Conservation (phyloP, 2,797 vertebrate genomes). For the Malacoraja senta region DNA sequence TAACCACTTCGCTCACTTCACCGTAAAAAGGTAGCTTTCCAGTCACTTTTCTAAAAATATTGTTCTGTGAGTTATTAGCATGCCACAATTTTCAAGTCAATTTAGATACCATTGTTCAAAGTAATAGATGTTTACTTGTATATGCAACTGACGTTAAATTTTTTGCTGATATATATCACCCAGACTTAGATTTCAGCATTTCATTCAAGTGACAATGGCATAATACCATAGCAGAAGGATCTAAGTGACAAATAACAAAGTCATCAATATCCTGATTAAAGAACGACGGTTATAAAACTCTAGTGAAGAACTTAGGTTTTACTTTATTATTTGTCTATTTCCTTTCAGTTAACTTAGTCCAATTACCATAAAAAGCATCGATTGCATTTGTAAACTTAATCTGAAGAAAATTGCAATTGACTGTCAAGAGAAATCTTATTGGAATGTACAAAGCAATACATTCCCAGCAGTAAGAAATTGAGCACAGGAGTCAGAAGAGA, state of each 20-base stretch:
- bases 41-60: neutral
- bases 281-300: neutral
- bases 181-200: neutral
- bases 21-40: neutral
- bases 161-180: neutral
- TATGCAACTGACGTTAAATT: neutral
- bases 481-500: neutral
- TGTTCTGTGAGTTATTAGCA: neutral
- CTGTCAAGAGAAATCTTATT: slow-evolving; percentile 10
- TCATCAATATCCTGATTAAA: neutral
- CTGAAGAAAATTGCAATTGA: neutral
- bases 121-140: neutral
- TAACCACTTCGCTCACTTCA: neutral
- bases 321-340: neutral
- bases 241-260: neutral
- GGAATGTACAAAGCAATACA: neutral
- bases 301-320: neutral
- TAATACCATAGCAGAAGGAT: neutral
- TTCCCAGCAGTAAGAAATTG: neutral
- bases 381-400: neutral
- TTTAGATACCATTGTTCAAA: neutral
- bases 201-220: neutral
- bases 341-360: neutral
- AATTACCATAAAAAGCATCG: slow-evolving; percentile 4
- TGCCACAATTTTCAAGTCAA: neutral